phyloP scores from a whole-genome alignment of 2,888 invertebrate genomes.

The Congeria kusceri region DNA sequence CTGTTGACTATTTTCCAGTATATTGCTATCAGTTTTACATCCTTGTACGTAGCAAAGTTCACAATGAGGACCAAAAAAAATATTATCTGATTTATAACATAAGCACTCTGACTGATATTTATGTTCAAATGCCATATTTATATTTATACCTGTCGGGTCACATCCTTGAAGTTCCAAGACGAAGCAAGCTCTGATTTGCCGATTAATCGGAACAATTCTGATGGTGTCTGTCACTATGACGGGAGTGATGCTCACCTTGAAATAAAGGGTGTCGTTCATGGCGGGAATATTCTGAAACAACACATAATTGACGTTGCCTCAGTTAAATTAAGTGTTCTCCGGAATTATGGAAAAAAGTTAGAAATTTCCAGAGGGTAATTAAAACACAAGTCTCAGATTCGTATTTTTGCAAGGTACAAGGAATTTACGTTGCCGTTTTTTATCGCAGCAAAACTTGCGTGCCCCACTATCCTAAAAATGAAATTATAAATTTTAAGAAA shows the following conservation, averaged over 20 bases:
- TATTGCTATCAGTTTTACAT: too few species aligned
- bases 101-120: neutral
- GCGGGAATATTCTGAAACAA: conserved; percentile 61
- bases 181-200: conserved; percentile 56
- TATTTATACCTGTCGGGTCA: conserved; percentile 64
- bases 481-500: neutral
- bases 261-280: conserved; percentile 62
- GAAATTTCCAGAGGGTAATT: too few species aligned
- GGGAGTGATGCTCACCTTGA: conserved; percentile 52
- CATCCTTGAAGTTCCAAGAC: conserved; percentile 66
- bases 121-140: neutral
- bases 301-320: neutral
- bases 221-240: conserved; percentile 61
- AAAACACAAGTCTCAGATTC: too few species aligned
- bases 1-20: too few species aligned
- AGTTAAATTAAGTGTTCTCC: neutral
- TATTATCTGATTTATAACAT: neutral
- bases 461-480: too few species aligned
- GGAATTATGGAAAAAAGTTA: neutral
- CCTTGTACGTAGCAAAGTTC: neutral
- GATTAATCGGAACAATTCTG: conserved; percentile 54
- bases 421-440: too few species aligned
- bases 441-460: too few species aligned
- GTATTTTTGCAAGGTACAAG: too few species aligned
- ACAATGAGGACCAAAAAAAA: neutral